Conservation (phyloP, 2,888 invertebrate genomes). For the Dione juno region DNA sequence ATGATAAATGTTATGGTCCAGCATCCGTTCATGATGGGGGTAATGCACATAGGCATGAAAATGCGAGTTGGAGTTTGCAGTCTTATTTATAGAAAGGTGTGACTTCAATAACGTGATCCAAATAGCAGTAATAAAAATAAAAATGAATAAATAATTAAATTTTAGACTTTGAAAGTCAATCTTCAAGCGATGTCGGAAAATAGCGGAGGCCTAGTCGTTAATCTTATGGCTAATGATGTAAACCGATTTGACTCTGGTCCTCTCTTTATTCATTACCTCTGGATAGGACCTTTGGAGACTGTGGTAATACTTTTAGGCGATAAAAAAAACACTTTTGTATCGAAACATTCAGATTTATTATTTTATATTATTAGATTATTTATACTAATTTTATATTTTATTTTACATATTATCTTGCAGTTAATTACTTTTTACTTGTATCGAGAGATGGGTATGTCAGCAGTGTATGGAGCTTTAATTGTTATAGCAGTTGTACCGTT, state of each 20-base stretch:
- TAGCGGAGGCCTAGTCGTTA: constrained; percentile 80
- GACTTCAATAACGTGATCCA: constrained; percentile 1
- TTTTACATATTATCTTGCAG: constrained; percentile 53
- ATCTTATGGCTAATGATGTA: constrained; percentile 89
- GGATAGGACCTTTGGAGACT: constrained; percentile 90
- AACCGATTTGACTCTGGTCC: constrained; percentile 88
- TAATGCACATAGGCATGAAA: constrained; percentile 91
- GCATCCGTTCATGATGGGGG: constrained; percentile 87
- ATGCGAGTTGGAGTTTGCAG: constrained; percentile 92
- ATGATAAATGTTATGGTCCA: constrained; percentile 85
- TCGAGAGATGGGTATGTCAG: constrained; percentile 79
- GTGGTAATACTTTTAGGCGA: constrained; percentile 62
- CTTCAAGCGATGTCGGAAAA: constrained; percentile 72
- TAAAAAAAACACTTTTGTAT: background rate
- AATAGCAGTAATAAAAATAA: background rate
- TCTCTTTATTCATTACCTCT: constrained; percentile 88
- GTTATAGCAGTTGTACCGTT: constrained; percentile 79
- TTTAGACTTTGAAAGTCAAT: constrained; percentile 74
- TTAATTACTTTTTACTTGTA: constrained; percentile 80
- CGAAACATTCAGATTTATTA: background rate
- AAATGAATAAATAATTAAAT: background rate
- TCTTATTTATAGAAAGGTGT: constrained; percentile 92
- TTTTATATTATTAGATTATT: too few species aligned
- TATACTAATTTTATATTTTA: background rate
- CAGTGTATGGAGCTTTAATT: constrained; percentile 78